Evolutionary conservation across 2,113 vertebrate genomes (phyloP), one percentile per base, ranked within the genome.

Genomic region (Amblyornis subalaris): DNA sequence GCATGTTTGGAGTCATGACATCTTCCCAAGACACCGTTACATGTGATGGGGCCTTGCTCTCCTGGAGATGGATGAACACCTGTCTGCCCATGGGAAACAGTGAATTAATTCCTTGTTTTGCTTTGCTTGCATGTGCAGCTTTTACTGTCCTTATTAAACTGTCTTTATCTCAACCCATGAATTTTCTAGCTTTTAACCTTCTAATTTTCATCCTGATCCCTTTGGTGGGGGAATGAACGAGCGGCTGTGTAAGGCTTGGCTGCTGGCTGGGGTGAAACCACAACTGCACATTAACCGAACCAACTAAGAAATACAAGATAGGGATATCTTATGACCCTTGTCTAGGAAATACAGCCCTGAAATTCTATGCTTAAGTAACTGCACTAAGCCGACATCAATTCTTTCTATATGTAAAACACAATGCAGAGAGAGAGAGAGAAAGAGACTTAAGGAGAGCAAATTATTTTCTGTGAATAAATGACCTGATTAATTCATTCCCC

Each of bases 161-260:
- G 22, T 23, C 26, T 60, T 33, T 26, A 23, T 45, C 45, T 45
- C 62, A 51, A 23, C 22, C 45, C 33, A 33, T 9, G 11, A 33
- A 26, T 60, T 67, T 36, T 26, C 62, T 50, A 76, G 36, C 22
- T 69, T 36, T 60, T 53, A 31, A 51, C 26, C 33, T 76, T 51
- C 42, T 0, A 0, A 33, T 76, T 86, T 60, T 60, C 44, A 33
- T 36, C 36, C 33, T 51, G 22, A 33, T 69, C 36, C 20, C 51
- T 50, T 26, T 53, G 22, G 18, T 26, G 14, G 2, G 28, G 7
- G 7, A 53, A 12, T 10, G 33, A 67, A 44, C 0, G 0, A 69
- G 33, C 1, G 2, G 23, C 23, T 51, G 44, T 38, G 33, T 45
- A 22, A 4, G 14, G 26, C 33, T 60, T 67, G 31, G 33, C 45